Evolutionary conservation across 2,888 invertebrate genomes (phyloP), one percentile per base, ranked within the genome.

Genomic region (Ischnura elegans): DNA sequence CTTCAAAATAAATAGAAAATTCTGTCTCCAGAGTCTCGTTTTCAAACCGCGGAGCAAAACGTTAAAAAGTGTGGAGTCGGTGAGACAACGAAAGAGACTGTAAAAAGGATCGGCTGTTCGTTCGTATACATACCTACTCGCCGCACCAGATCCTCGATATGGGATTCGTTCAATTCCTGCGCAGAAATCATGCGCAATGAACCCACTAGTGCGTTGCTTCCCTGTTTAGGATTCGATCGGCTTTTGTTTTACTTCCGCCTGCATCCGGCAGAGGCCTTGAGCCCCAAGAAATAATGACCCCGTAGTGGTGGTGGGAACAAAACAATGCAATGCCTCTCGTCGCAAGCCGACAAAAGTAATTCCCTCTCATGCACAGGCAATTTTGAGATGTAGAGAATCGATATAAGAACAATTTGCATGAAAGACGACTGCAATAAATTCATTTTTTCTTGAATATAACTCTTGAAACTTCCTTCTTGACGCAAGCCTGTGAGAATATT

Each of bases 151-250:
- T 36, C 76, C 76, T 76, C 61, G 61, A n/a, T 61, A 61, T 19
- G n/a, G n/a, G 61, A 61, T 61, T 61, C 61, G 61, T 61, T 61
- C 76, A 76, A 76, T 76, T 76, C 36, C 76, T 76, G 76, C 76
- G 76, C 76, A 76, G 76, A 76, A 76, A 76, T 76, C 8, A 76
- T 36, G 36, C 76, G 76, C 76, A 76, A 36, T 36, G 76, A 76
- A 76, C 76, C 76, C 36, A n/a, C 36, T 51, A 36, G 76, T 13
- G 76, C 36, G 36, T n/a, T 76, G 13, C 29, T 16, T 10, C n/a
- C 16, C 36, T 76, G 29, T n/a, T 76, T 10, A 36, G 1, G 36
- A 76, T 36, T 36, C 36, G 29, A 76, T 76, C 76, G 36, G 36
- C 76, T n/a, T 76, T 36, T 76, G 29, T 36, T 36, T 36, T 76